Evolutionary conservation across 1,140 invertebrate species (phyloP).

Genomic region (Drosophila ercepeae): DNA sequence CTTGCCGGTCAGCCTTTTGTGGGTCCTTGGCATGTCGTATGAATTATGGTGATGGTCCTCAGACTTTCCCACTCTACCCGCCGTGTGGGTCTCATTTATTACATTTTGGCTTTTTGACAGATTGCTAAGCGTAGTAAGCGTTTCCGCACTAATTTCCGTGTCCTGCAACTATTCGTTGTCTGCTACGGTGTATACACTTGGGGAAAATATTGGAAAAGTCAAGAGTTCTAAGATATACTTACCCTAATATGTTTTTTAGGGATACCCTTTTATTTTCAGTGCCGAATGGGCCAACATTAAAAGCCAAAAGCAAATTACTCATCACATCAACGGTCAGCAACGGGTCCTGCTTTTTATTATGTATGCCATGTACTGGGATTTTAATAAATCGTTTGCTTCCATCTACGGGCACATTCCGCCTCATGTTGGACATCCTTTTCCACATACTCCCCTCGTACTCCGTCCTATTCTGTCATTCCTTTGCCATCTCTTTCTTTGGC

Average conservation of each 20-base stretch:
- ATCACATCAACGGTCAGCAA: conserved; percentile 72
- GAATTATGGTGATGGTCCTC: conserved; percentile 68
- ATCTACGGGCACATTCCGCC: conserved; percentile 25
- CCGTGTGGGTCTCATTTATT: conserved; percentile 63
- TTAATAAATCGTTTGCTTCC: conserved; percentile 74
- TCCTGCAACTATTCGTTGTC: conserved; percentile 66
- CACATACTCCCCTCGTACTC: neutral
- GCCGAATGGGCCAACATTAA: conserved; percentile 45
- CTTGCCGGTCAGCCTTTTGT: conserved; percentile 59
- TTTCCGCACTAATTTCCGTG: conserved; percentile 81
- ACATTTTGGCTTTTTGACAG: conserved; percentile 82
- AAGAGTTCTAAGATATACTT: no score
- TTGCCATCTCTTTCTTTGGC: conserved; percentile 10
- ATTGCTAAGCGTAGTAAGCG: conserved; percentile 78
- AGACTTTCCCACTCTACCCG: neutral
- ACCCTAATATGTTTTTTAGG: no score
- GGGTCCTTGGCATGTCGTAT: conserved; percentile 65
- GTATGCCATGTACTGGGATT: conserved; percentile 65
- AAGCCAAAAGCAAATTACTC: conserved; percentile 81
- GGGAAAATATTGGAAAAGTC: neutral
- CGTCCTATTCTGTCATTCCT: no score
- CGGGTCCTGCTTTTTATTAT: conserved; percentile 67
- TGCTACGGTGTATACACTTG: neutral
- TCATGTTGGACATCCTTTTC: conserved; percentile 4
- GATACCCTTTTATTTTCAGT: neutral